phyloP scores from a whole-genome alignment of 2,113 vertebrate genomes.

The Noctilio leporinus region DNA sequence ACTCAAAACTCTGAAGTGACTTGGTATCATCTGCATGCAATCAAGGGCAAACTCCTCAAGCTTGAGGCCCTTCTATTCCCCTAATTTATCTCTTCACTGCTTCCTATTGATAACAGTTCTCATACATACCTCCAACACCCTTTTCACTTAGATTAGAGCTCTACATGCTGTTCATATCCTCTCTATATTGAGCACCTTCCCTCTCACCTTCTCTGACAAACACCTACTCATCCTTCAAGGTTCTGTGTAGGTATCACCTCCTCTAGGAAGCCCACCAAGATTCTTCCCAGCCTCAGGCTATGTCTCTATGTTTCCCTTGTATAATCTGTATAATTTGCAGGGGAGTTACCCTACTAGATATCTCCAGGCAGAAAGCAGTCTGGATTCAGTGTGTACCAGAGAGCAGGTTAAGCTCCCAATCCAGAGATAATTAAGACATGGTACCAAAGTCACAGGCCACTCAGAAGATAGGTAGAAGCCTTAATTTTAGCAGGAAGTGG shows the following conservation, averaged over 20 bases:
- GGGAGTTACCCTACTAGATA: not conserved
- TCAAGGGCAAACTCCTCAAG: not conserved
- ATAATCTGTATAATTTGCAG: not conserved
- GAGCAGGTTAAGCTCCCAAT: not conserved
- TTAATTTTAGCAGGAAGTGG: not conserved
- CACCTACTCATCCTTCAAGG: not conserved
- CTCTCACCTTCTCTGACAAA: not conserved
- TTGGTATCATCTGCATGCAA: not conserved
- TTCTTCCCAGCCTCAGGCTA: not conserved
- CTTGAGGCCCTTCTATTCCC: not conserved
- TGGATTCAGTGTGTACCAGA: not conserved
- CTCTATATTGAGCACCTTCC: not conserved
- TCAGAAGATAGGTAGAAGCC: not conserved
- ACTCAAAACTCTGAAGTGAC: not conserved
- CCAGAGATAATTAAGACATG: not conserved
- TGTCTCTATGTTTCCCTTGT: not conserved
- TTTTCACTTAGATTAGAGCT: not conserved
- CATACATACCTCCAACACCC: rapidly evolving
- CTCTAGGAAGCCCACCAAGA: not conserved
- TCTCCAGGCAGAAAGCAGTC: not conserved
- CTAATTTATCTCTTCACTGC: not conserved
- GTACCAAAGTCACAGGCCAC: not conserved
- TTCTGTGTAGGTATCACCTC: not conserved
- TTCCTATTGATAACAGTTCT: not conserved
- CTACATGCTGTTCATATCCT: not conserved